Evolutionary conservation across 2,888 invertebrate species (phyloP).

Genomic region (Augiades crinisus): DNA sequence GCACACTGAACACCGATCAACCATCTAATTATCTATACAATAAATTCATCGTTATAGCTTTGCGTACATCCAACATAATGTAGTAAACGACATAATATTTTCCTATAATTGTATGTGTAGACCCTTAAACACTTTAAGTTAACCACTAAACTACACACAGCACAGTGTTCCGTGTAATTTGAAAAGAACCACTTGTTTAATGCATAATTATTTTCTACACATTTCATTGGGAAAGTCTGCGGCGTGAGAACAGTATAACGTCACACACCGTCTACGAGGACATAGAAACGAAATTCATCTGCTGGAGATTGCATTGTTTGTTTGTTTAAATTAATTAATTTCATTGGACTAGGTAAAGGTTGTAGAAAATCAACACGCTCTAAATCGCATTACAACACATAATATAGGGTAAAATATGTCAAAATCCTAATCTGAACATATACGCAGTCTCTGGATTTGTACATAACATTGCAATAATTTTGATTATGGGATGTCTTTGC

Average conservation of each 20-base stretch:
- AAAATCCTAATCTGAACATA: slow-evolving; percentile 12
- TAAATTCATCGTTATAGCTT: no score
- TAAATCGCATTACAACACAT: slow-evolving; percentile 10
- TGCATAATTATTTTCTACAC: no score
- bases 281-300: not conserved
- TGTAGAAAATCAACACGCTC: slow-evolving; percentile 9
- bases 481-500: not conserved
- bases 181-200: no score
- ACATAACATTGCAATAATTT: slow-evolving; percentile 16
- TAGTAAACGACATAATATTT: no score
- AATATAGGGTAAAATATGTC: slow-evolving; percentile 17
- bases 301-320: slow-evolving; percentile 4
- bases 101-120: no score
- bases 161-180: no score
- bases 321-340: slow-evolving; percentile 1
- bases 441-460: slow-evolving; percentile 24
- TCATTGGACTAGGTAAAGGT: slow-evolving; percentile 18
- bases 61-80: no score
- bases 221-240: not conserved
- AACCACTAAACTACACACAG: no score
- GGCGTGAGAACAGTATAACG: no score
- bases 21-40: no score
- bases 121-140: no score
- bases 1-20: no score
- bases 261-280: not conserved